These are phyloP conservation scores for Lepidochitona cinerea DNA, from an alignment of 2,888 invertebrate genomes.

Conservation along the genomic window DNA sequence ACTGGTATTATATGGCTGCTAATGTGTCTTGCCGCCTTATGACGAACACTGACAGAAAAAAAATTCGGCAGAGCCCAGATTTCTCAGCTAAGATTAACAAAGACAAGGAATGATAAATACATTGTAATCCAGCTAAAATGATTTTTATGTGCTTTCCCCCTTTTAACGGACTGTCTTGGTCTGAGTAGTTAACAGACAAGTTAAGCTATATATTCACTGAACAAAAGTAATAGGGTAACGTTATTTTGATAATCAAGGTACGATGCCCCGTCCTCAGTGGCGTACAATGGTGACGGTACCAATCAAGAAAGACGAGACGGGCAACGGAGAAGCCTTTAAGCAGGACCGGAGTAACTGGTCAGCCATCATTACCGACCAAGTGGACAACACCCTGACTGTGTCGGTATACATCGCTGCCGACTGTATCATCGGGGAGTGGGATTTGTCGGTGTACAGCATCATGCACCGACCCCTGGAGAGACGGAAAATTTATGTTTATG, in stretches of 20 bases:
- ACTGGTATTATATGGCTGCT: too few relatives aligned
- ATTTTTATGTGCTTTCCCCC: too few relatives aligned
- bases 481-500: constrained; percentile 22
- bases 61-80: too few relatives aligned
- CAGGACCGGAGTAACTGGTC: constrained; percentile 40
- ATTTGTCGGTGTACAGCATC: constrained; percentile 34
- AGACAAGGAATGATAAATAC: too few relatives aligned
- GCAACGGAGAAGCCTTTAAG: constrained; percentile 18
- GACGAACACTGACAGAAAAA: too few relatives aligned
- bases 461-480: constrained; percentile 13
- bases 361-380: constrained; percentile 23
- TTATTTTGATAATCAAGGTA: neutral
- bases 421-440: constrained; percentile 47
- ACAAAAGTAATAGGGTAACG: too few relatives aligned
- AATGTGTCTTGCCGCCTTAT: too few relatives aligned
- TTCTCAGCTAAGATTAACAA: too few relatives aligned
- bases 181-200: too few relatives aligned
- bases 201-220: too few relatives aligned
- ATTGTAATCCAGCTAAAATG: too few relatives aligned
- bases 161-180: too few relatives aligned
- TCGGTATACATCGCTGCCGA: constrained; percentile 35
- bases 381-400: constrained; percentile 21
- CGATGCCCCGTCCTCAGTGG: neutral
- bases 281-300: neutral
- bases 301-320: constrained; percentile 28